These are phyloP conservation scores for Carassius auratus DNA, from an alignment of 2,113 vertebrate genomes.

Conservation along the genomic window DNA sequence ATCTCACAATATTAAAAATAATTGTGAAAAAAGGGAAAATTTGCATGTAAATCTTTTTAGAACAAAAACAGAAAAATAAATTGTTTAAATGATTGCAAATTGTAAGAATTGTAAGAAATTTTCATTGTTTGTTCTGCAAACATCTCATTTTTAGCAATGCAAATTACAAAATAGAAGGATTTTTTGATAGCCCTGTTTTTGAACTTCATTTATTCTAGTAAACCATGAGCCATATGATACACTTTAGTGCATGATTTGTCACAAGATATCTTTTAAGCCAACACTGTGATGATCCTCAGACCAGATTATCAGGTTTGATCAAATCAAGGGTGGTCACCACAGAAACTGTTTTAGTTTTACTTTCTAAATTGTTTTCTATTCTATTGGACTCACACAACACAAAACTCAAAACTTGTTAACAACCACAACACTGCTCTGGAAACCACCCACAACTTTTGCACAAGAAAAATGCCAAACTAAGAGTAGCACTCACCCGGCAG, in stretches of 20 bases:
- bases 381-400: background rate
- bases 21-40: too few relatives aligned
- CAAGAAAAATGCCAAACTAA: background rate
- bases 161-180: background rate
- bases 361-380: background rate
- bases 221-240: background rate
- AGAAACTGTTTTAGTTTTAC: background rate
- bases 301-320: background rate
- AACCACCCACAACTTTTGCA: background rate
- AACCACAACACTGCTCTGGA: background rate
- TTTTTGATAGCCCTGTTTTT: background rate
- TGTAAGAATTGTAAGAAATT: too few relatives aligned
- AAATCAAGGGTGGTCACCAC: background rate
- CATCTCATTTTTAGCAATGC: background rate
- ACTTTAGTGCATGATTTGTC: background rate
- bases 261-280: background rate
- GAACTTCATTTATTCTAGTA: background rate
- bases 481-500: slow-evolving; percentile 84
- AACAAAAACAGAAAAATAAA: too few relatives aligned
- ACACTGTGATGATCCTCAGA: background rate
- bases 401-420: background rate
- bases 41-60: too few relatives aligned
- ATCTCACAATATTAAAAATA: too few relatives aligned
- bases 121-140: too few relatives aligned
- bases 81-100: too few relatives aligned